phyloP scores from a whole-genome alignment of 2,797 vertebrate species.

The Poecile montanus region DNA sequence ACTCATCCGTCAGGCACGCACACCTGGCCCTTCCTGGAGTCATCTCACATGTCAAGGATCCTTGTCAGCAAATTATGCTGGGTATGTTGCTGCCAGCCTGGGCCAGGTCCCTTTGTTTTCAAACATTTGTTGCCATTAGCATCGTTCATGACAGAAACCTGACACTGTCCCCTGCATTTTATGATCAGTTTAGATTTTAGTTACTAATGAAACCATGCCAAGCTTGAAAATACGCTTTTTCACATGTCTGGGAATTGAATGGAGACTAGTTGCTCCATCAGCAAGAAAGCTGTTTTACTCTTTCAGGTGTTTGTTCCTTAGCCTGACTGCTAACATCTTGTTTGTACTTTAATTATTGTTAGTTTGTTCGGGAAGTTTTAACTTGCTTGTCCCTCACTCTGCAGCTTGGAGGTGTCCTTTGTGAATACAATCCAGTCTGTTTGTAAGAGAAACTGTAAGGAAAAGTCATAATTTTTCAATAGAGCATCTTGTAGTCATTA shows the following conservation, averaged over 20 bases:
- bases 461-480: background rate
- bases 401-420: background rate
- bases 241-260: background rate
- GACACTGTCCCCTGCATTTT: background rate
- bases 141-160: background rate
- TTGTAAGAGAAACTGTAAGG: background rate
- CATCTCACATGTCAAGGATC: background rate
- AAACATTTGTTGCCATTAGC: background rate
- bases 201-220: background rate
- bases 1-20: rapidly evolving
- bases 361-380: background rate
- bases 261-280: background rate
- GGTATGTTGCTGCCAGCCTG: background rate
- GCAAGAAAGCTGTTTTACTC: background rate
- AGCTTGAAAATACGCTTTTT: background rate
- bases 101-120: background rate
- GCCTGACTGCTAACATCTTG: background rate
- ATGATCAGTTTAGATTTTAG: background rate
- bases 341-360: background rate
- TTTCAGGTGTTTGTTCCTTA: background rate
- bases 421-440: background rate
- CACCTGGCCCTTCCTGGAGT: background rate
- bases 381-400: background rate
- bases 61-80: background rate
- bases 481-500: background rate